These are phyloP conservation scores for Hemiscyllium ocellatum DNA, from an alignment of 2,113 vertebrate genomes.

Conservation along the genomic window DNA sequence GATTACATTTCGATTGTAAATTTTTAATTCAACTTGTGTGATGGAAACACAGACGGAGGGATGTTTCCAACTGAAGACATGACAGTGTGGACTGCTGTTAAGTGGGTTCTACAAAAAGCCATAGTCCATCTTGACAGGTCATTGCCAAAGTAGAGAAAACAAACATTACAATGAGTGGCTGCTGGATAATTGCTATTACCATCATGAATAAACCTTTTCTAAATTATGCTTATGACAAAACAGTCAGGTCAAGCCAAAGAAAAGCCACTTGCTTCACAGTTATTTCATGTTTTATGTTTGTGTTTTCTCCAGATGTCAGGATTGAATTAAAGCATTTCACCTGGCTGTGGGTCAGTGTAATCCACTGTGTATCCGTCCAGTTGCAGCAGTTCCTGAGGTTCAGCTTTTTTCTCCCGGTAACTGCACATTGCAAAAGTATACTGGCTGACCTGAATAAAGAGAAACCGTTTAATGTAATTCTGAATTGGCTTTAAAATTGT, in stretches of 20 bases:
- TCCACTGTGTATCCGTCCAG: constrained; percentile 97
- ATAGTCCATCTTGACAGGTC: not conserved
- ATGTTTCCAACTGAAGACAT: not conserved
- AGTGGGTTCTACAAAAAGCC: not conserved
- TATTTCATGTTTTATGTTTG: not conserved
- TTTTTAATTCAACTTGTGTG: not conserved
- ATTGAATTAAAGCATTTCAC: constrained; percentile 51
- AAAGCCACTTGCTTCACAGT: not conserved
- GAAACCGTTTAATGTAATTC: not conserved
- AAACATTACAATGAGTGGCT: not conserved
- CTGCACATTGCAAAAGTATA: constrained; percentile 99
- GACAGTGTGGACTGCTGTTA: not conserved
- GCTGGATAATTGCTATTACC: not conserved
- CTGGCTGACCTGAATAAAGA: constrained; percentile 82
- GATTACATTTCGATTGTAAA: not conserved
- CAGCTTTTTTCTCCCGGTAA: constrained; percentile 96
- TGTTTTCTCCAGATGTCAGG: not conserved
- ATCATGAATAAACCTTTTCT: not conserved
- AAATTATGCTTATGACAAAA: not conserved
- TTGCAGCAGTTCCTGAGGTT: constrained; percentile 92
- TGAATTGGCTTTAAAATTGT: not conserved
- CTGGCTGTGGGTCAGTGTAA: constrained; percentile 96
- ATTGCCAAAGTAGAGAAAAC: not conserved
- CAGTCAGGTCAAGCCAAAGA: not conserved
- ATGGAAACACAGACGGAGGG: not conserved